A percentile compares a stretch with the other conserved stretches of the same genome.
Evolutionary conservation across 2,888 invertebrate species (phyloP).

Genomic region (Xiphydria camelus): DNA sequence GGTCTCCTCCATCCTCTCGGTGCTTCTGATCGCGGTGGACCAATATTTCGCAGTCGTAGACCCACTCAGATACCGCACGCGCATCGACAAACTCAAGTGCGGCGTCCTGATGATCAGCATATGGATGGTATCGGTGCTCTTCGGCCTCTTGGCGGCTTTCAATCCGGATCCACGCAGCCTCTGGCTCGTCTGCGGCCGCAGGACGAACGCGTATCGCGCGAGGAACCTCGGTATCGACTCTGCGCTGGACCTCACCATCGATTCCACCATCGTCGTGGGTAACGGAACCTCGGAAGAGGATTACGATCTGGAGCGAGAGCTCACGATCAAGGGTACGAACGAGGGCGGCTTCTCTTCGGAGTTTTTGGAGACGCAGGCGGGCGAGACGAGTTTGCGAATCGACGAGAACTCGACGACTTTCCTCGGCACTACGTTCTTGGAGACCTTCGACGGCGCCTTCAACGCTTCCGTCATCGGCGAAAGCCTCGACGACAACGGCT

Average conservation of each 20-base stretch:
- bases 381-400: not conserved
- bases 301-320: constrained; percentile 13
- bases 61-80: constrained; percentile 66
- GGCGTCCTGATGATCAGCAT: constrained; percentile 58
- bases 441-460: constrained; percentile 7
- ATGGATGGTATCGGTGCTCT: constrained; percentile 59
- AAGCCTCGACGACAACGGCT: constrained; percentile 18
- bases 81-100: constrained; percentile 61
- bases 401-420: constrained; percentile 21
- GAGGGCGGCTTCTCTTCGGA: too few species aligned
- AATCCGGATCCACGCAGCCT: constrained; percentile 58
- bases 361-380: constrained; percentile 1
- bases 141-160: constrained; percentile 58
- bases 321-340: too few species aligned
- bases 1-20: constrained; percentile 66
- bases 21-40: constrained; percentile 67
- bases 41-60: constrained; percentile 70
- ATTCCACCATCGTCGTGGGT: constrained; percentile 13
- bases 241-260: constrained; percentile 10
- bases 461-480: too few species aligned
- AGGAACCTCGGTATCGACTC: not conserved
- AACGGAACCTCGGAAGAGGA: constrained; percentile 19
- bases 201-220: not conserved
- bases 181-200: constrained; percentile 55
- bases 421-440: not conserved